Evolutionary conservation across 2,113 vertebrate species (phyloP).

Genomic region (Casuarius casuarius): DNA sequence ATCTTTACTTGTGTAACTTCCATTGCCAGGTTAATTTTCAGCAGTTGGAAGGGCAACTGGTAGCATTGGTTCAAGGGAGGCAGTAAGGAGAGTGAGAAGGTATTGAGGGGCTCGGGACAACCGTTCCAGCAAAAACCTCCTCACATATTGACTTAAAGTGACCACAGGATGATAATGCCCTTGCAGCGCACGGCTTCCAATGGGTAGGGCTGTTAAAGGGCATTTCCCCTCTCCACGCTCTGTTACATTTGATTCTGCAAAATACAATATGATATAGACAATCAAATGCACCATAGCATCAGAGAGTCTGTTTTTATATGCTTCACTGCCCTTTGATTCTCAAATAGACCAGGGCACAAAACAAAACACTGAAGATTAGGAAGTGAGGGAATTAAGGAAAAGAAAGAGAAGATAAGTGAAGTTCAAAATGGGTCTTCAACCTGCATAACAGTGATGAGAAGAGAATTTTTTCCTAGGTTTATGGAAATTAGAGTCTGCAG

Average conservation of each 20-base stretch:
- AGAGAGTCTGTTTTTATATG: not conserved
- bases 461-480: constrained; percentile 6
- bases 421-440: not conserved
- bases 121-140: not conserved
- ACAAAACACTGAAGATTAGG: not conserved
- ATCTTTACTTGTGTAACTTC: not conserved
- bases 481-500: constrained; percentile 44
- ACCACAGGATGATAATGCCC: not conserved
- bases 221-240: not conserved
- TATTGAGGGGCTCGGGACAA: not conserved
- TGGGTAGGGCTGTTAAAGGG: not conserved
- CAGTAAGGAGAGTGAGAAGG: not conserved
- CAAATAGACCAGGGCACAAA: not conserved
- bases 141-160: not conserved
- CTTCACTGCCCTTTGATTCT: not conserved
- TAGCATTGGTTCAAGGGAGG: not conserved
- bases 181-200: not conserved
- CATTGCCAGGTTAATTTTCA: not conserved
- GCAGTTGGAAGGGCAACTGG: not conserved
- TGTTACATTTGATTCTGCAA: not conserved
- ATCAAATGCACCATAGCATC: not conserved
- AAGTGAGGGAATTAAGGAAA: not conserved
- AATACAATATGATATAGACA: not conserved
- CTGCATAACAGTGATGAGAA: constrained; percentile 9
- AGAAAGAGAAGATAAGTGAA: not conserved